Evolutionary conservation across 1,140 invertebrate genomes (phyloP).

Genomic region (Aphis craccivora): DNA sequence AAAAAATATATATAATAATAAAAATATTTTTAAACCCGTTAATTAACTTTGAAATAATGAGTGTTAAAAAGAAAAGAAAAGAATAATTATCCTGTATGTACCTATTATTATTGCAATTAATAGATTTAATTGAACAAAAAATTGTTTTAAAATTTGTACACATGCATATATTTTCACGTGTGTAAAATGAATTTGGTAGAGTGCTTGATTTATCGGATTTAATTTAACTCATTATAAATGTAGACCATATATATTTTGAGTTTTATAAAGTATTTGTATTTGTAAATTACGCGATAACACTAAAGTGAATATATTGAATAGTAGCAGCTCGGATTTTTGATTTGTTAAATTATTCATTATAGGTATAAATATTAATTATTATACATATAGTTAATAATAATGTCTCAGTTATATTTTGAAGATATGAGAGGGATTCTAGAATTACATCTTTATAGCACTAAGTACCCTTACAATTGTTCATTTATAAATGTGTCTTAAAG

Average conservation of each 20-base stretch:
- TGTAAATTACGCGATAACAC: background rate
- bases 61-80: too few relatives aligned
- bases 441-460: background rate
- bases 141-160: background rate
- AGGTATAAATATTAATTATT: background rate
- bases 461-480: background rate
- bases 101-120: background rate
- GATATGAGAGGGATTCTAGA: background rate
- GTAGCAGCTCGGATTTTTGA: background rate
- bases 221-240: background rate
- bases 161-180: background rate
- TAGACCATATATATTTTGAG: background rate
- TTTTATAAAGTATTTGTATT: background rate
- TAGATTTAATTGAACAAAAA: background rate
- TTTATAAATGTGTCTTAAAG: background rate
- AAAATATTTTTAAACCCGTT: too few relatives aligned
- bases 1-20: too few relatives aligned
- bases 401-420: background rate
- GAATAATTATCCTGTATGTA: background rate
- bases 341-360: conserved; percentile 4
- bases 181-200: background rate
- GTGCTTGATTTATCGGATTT: background rate
- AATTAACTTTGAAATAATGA: too few relatives aligned
- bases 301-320: background rate
- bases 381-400: background rate